Conservation (phyloP, 2,797 vertebrate genomes). For the Acanthopagrus latus region DNA sequence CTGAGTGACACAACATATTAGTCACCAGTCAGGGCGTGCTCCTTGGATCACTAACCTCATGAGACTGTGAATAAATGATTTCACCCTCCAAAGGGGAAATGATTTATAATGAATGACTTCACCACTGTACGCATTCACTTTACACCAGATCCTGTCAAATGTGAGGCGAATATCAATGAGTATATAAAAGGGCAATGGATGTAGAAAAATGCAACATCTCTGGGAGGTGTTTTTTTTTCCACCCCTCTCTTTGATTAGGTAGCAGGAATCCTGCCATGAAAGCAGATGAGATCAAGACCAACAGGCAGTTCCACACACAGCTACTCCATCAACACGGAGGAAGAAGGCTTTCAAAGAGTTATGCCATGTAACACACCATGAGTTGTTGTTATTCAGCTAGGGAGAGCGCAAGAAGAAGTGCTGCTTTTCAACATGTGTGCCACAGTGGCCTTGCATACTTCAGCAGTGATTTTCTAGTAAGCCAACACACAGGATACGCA, state of each 20-base stretch:
- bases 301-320: conserved; percentile 30
- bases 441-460: conserved; percentile 36
- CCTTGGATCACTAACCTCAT: conserved; percentile 68
- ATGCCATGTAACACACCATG: conserved; percentile 1
- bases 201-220: conserved; percentile 37
- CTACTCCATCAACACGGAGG: conserved; percentile 25
- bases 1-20: conserved; percentile 74
- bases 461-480: conserved; percentile 19
- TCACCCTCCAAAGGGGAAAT: conserved; percentile 61
- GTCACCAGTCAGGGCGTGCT: conserved; percentile 71
- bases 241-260: conserved; percentile 40
- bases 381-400: conserved; percentile 49
- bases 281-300: conserved; percentile 49
- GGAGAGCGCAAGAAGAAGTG: conserved; percentile 54
- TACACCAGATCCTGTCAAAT: conserved; percentile 54
- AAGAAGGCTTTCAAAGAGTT: conserved; percentile 33
- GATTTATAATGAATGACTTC: conserved; percentile 76
- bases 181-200: conserved; percentile 29
- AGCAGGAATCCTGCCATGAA: conserved; percentile 15
- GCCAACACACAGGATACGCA: conserved; percentile 32
- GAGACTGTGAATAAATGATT: conserved; percentile 72
- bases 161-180: conserved; percentile 40
- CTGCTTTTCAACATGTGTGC: conserved; percentile 42
- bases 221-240: neutral
- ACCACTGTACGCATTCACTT: conserved; percentile 47